Evolutionary conservation across 2,797 vertebrate species (phyloP), one percentile per base, ranked within the genome.

Genomic region (Enteromius viviparus): DNA sequence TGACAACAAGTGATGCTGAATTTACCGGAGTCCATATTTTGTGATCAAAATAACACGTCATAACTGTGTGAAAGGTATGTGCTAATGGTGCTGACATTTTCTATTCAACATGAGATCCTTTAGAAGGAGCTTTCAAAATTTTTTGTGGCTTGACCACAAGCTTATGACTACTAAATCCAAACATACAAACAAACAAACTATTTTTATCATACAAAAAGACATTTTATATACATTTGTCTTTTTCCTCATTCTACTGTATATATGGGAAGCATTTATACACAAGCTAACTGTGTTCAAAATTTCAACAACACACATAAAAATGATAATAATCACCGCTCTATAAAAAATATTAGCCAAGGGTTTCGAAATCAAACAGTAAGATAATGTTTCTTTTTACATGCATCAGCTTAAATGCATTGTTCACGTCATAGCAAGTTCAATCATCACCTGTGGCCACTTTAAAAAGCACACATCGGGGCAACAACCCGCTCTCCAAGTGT

Each of bases 231-330:
- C 89, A 92, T 88, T 87, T 71, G 85, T 88, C 64, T 74, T 77
- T 86, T 80, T 76, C 78, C 78, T 87, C 78, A 86, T 87, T 90
- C 83, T 85, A 87, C 87, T 87, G 72, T 84, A 89, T 88, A 92
- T 88, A 87, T 85, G 76, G 76, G 85, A 91, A 85, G 89, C 85
- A 74, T 88, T 90, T 90, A 89, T 88, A 92, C 91, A 93, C 89
- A 91, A 84, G 85, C 83, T 85, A 85, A 86, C 65, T 89, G 86
- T 91, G 86, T 91, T 91, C 81, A 86, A 91, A 93, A 89, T 88
- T 86, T 81, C 88, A 89, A 88, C 77, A 89, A 89, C 85, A 87
- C 87, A 91, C 83, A 87, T 86, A 87, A 89, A 82, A 89, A 88
- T 76, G 78, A 84, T 76, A 86, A 87, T 80, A 86, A 88, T 80